Percentiles rank a stretch among this genome's conserved stretches.
Conservation (phyloP, 2,888 invertebrate species). For the Melipona beecheii region DNA sequence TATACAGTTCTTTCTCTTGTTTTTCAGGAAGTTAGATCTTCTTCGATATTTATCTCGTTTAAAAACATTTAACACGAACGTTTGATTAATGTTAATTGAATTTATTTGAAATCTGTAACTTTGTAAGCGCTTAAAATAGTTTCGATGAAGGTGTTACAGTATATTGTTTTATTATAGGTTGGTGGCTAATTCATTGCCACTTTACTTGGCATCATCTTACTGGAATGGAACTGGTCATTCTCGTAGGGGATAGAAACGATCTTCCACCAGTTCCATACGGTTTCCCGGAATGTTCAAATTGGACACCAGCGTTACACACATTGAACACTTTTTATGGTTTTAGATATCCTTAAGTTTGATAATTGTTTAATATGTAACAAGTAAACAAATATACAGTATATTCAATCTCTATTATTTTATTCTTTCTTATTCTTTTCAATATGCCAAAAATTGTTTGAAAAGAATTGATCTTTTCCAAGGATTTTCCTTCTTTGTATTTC, state of each 20-base stretch:
- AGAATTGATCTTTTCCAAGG: background rate
- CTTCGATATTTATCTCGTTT: background rate
- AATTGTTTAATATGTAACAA: background rate
- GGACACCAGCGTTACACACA: slow-evolving; percentile 29
- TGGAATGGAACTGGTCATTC: slow-evolving; percentile 76
- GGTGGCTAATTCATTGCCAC: slow-evolving; percentile 79
- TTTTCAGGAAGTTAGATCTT: background rate
- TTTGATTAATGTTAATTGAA: background rate
- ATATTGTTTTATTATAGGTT: slow-evolving; percentile 67
- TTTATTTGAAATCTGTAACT: background rate
- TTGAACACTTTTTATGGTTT: slow-evolving; percentile 27
- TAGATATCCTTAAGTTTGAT: background rate
- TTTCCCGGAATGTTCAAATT: slow-evolving; percentile 59
- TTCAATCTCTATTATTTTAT: background rate
- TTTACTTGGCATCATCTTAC: slow-evolving; percentile 73
- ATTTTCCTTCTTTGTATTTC: background rate
- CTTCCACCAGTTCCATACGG: slow-evolving; percentile 70
- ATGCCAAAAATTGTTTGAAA: background rate
- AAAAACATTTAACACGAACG: background rate
- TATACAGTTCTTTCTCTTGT: background rate
- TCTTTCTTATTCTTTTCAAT: background rate
- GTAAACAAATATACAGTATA: background rate
- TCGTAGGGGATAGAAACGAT: slow-evolving; percentile 67
- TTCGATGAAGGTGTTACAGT: background rate
- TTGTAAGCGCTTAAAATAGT: background rate